Conservation (phyloP, 2,888 invertebrate genomes). For the Panopea generosa region DNA sequence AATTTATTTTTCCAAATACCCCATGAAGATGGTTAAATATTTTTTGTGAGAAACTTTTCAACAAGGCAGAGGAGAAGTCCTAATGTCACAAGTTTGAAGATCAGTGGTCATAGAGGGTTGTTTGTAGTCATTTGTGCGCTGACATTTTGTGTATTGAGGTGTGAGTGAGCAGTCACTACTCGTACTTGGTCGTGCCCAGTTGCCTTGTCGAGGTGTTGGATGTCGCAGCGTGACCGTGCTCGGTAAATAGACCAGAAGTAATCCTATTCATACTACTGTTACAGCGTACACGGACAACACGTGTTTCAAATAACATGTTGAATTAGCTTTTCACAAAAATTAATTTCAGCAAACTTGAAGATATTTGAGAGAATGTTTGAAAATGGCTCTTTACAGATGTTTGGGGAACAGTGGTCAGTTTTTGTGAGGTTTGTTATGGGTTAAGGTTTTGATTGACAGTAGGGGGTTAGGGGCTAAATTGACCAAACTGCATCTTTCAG, state of each 20-base stretch:
- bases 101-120: too few relatives aligned
- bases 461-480: neutral
- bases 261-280: constrained; percentile 50
- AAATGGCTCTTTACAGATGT: constrained; percentile 27
- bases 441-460: constrained; percentile 12
- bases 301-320: constrained; percentile 22
- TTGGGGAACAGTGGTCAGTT: constrained; percentile 15
- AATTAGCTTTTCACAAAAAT: constrained; percentile 24
- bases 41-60: too few relatives aligned
- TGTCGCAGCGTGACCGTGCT: constrained; percentile 27
- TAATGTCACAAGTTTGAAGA: too few relatives aligned
- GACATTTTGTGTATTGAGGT: constrained; percentile 19
- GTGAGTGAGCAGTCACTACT: constrained; percentile 20
- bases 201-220: constrained; percentile 21
- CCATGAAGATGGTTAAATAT: too few relatives aligned
- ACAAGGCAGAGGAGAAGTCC: too few relatives aligned
- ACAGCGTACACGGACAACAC: constrained; percentile 23
- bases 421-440: neutral
- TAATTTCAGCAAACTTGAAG: constrained; percentile 23
- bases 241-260: constrained; percentile 54
- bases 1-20: too few relatives aligned
- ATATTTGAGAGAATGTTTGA: constrained; percentile 6
- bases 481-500: constrained; percentile 5
- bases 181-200: constrained; percentile 17
- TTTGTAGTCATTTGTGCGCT: too few relatives aligned